Conservation (phyloP, 2,113 vertebrate genomes). For the Cephalopterus ornatus region DNA sequence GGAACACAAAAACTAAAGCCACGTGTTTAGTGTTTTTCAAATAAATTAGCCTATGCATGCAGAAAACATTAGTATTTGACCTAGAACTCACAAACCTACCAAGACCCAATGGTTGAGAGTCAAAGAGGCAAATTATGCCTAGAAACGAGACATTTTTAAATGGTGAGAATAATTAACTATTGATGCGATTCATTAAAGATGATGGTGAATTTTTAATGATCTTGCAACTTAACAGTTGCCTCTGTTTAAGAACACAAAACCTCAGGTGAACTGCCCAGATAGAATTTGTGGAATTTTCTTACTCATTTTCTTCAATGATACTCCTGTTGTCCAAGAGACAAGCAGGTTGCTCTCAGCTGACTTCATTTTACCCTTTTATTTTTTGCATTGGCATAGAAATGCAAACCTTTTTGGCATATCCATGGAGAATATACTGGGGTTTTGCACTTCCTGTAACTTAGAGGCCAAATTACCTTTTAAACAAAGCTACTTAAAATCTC, state of each 20-base stretch:
- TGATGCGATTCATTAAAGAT: background rate
- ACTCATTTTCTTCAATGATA: background rate
- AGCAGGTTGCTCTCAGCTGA: background rate
- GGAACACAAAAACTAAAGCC: background rate
- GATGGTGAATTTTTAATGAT: background rate
- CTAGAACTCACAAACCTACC: background rate
- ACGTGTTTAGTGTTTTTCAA: background rate
- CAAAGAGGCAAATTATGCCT: background rate
- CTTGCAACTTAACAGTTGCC: background rate
- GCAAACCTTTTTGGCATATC: background rate
- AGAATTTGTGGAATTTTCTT: background rate
- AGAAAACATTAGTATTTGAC: background rate
- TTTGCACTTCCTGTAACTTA: background rate
- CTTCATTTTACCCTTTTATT: background rate
- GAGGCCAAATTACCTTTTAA: background rate
- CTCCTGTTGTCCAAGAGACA: background rate
- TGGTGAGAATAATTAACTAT: background rate
- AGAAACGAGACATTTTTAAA: background rate
- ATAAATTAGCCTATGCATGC: background rate
- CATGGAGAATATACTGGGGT: background rate
- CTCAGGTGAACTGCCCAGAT: background rate
- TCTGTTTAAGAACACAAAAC: background rate
- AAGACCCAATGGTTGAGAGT: background rate
- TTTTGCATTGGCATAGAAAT: background rate
- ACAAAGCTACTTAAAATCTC: background rate